Conservation (phyloP, 2,113 vertebrate species). For the Chinchilla lanigera region DNA sequence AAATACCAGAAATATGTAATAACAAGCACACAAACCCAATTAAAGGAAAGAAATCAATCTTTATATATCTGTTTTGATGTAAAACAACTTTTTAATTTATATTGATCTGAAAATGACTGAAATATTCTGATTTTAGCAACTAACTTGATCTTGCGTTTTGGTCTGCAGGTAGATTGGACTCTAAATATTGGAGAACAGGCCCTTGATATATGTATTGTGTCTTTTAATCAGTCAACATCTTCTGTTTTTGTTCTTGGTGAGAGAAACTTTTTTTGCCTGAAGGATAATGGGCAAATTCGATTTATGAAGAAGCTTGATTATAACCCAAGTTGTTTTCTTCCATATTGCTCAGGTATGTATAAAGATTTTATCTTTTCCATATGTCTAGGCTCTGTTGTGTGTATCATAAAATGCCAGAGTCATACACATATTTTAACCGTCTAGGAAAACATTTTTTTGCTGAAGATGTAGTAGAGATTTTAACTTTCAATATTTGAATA, state of each 20-base stretch:
- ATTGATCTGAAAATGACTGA: background rate
- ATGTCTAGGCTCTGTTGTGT: background rate
- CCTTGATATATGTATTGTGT: constrained; percentile 91
- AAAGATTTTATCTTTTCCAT: constrained; percentile 45
- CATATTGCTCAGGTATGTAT: constrained; percentile 93
- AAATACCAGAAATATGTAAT: constrained; percentile 7
- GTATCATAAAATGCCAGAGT: background rate
- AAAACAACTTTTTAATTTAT: background rate
- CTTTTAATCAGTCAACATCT: constrained; percentile 89
- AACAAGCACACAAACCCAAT: background rate
- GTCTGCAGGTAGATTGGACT: constrained; percentile 94
- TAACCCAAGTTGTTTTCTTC: constrained; percentile 96
- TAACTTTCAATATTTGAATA: constrained; percentile 44
- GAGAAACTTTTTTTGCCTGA: constrained; percentile 96
- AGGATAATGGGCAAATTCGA: constrained; percentile 96
- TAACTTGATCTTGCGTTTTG: constrained; percentile 53
- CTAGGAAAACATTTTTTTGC: constrained; percentile 34
- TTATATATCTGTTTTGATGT: background rate
- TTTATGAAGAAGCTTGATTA: constrained; percentile 99
- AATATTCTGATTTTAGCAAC: background rate
- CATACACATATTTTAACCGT: constrained; percentile 36
- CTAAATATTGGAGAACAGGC: constrained; percentile 96
- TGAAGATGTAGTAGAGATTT: constrained; percentile 39
- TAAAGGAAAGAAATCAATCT: background rate
- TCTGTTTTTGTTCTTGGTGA: constrained; percentile 96